Evolutionary conservation across 2,113 vertebrate genomes (phyloP).

Genomic region (Prolemur simus): DNA sequence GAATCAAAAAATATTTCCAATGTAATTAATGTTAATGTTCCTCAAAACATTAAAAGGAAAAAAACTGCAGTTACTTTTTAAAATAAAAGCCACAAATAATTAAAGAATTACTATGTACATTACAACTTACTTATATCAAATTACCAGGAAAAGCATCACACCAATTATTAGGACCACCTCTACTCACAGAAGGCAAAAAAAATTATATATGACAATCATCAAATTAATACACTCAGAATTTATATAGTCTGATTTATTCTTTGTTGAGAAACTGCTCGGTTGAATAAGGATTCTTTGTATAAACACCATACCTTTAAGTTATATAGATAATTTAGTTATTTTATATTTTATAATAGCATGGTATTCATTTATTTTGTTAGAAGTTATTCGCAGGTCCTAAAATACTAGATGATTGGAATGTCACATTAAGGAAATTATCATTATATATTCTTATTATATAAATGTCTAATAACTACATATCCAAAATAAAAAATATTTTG

Average conservation of each 20-base stretch:
- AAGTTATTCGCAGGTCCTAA: conserved; percentile 60
- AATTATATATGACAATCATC: background rate
- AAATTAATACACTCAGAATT: background rate
- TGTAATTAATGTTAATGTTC: conserved; percentile 42
- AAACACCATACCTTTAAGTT: conserved; percentile 53
- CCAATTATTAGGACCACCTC: background rate
- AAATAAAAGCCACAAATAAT: conserved; percentile 60
- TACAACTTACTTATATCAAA: conserved; percentile 55
- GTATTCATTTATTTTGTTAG: conserved; percentile 61
- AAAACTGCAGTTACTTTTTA: conserved; percentile 39
- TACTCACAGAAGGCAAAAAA: background rate
- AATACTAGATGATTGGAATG: conserved; percentile 50
- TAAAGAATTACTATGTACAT: conserved; percentile 49
- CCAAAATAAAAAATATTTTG: conserved; percentile 61
- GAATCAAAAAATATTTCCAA: conserved; percentile 54
- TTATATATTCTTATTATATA: conserved; percentile 41
- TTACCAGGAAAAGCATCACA: conserved; percentile 45
- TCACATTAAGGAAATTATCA: conserved; percentile 41
- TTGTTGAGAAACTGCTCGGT: conserved; percentile 30
- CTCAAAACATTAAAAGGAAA: conserved; percentile 57
- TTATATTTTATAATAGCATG: conserved; percentile 37
- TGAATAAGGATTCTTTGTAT: conserved; percentile 15
- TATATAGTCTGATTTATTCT: background rate
- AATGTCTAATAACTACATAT: conserved; percentile 54
- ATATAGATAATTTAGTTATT: background rate